Evolutionary conservation across 2,797 vertebrate species (phyloP).

Genomic region (Botia almorhae): DNA sequence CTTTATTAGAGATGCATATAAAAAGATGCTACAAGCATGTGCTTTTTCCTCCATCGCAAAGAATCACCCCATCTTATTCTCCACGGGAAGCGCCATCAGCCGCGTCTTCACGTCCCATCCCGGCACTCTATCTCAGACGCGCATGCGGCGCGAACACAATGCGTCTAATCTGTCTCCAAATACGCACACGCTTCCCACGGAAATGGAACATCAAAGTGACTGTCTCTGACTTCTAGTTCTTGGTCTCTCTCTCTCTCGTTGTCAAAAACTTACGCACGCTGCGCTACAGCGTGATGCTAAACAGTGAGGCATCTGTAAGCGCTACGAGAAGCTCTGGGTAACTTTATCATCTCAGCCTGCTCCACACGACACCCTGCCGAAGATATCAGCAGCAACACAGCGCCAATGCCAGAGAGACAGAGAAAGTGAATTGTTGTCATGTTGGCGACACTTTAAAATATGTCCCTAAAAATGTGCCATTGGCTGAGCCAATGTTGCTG

Average conservation of each 20-base stretch:
- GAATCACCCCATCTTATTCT: background rate
- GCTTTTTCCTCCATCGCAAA: background rate
- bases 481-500: too few species aligned
- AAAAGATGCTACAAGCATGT: background rate
- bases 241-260: background rate
- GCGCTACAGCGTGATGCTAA: constrained; percentile 20
- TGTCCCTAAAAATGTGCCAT: background rate
- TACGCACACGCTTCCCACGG: constrained; percentile 5
- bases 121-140: background rate
- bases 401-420: background rate
- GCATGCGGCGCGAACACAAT: constrained; percentile 7
- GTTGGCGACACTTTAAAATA: background rate
- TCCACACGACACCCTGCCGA: background rate
- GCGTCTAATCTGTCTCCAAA: constrained; percentile 34
- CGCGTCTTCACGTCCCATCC: background rate
- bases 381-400: background rate
- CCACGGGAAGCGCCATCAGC: constrained; percentile 9
- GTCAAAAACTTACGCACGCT: constrained; percentile 15
- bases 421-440: background rate
- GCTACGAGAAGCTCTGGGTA: background rate
- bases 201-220: constrained; percentile 29
- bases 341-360: background rate
- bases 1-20: background rate
- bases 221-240: constrained; percentile 6
- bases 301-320: constrained; percentile 10